Evolutionary conservation across 2,797 vertebrate species (phyloP).

Genomic region (Orientallactaga sibirica): DNA sequence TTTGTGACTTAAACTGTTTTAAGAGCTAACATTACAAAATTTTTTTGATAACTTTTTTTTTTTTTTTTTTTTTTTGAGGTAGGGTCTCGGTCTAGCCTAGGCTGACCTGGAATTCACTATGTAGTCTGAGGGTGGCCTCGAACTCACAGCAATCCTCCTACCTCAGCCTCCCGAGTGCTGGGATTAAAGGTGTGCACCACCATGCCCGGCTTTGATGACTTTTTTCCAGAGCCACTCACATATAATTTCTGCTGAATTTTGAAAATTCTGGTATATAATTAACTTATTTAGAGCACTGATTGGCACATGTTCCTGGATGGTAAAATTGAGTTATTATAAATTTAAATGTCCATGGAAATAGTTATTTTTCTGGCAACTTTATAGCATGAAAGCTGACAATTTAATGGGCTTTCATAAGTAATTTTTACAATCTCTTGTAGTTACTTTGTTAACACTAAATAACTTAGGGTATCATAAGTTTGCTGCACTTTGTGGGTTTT

Average conservation of each 20-base stretch:
- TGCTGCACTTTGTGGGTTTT: conserved; percentile 59
- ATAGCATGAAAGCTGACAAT: conserved; percentile 46
- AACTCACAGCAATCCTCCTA: no score
- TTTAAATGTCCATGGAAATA: conserved; percentile 60
- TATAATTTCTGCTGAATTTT: conserved; percentile 70
- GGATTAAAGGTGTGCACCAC: no score
- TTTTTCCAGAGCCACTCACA: conserved; percentile 67
- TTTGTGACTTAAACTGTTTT: conserved; percentile 64
- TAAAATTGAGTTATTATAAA: conserved; percentile 60
- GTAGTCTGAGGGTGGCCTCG: no score
- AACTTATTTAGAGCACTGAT: conserved; percentile 65
- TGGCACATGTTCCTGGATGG: conserved; percentile 58
- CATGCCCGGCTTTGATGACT: background rate
- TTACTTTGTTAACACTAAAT: conserved; percentile 42
- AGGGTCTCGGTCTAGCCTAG: no score
- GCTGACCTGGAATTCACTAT: no score
- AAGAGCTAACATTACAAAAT: conserved; percentile 74
- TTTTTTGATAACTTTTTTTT: conserved; percentile 55
- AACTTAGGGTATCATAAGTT: conserved; percentile 27
- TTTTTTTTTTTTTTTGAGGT: no score
- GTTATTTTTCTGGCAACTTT: conserved; percentile 62
- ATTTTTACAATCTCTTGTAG: conserved; percentile 63
- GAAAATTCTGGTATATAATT: conserved; percentile 68
- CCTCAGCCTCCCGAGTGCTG: no score
- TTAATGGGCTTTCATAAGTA: conserved; percentile 61